Evolutionary conservation across 2,797 vertebrate species (phyloP).

Genomic region (Trichosurus vulpecula): DNA sequence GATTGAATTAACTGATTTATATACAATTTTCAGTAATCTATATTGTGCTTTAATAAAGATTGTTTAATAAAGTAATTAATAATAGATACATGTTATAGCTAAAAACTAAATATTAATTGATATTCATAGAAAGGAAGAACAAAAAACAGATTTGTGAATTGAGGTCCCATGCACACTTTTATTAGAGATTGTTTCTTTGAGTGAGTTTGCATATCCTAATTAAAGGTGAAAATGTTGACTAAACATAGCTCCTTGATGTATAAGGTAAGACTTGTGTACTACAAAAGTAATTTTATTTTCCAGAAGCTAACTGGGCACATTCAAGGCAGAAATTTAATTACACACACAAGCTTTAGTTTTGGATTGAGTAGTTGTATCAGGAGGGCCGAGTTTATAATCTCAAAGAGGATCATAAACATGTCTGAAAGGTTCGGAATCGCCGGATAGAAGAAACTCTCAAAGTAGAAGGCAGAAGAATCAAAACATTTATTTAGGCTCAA

Average conservation of each 20-base stretch:
- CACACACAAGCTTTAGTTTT: slow-evolving; percentile 24
- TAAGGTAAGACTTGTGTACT: background rate
- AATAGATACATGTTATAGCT: background rate
- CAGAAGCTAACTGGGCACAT: background rate
- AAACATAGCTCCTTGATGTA: background rate
- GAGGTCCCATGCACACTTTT: background rate
- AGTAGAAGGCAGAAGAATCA: too few relatives aligned
- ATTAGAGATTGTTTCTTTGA: slow-evolving; percentile 28
- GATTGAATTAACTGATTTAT: background rate
- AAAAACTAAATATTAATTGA: background rate
- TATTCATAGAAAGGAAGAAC: background rate
- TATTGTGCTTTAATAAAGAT: background rate
- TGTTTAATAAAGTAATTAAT: background rate
- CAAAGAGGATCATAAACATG: too few relatives aligned
- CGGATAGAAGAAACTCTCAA: too few relatives aligned
- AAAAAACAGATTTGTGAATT: background rate
- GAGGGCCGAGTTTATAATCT: too few relatives aligned
- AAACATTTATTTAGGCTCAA: too few relatives aligned
- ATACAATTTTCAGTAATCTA: background rate
- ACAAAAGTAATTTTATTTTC: background rate
- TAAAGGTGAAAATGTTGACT: slow-evolving; percentile 11
- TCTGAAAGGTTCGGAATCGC: too few relatives aligned
- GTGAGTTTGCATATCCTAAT: slow-evolving; percentile 6
- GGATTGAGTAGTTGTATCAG: slow-evolving; percentile 12
- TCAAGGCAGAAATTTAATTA: background rate